Base-by-base conservation (phyloP, 1,140 invertebrate species). In the Brachionus plicatilis region DNA sequence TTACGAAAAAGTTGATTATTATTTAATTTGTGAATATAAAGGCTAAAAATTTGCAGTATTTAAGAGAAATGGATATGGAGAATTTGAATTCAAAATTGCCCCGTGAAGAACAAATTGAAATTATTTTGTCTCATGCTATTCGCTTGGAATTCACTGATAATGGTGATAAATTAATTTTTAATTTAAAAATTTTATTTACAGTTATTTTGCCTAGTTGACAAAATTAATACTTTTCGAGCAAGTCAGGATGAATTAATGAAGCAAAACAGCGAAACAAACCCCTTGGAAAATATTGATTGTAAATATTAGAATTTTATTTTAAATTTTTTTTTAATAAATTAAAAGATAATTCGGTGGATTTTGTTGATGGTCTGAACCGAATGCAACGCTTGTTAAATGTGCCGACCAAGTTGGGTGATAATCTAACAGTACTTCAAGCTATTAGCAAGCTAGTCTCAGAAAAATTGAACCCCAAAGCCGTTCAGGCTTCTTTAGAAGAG, bases 231-330 rank as follows among this genome's bases (percentile, higher is more conserved):
- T 91, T 93, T 47, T 92, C 92, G 86, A 90, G 92, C 27, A 91
- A 92, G 92, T 83, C 85, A 89, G 5, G 76, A 89, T 88, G 29
- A 89, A 92, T 65, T 91, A 41, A 33, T 60, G 53, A 53, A 91
- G 85, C 88, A 91, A 88, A 90, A 90, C 60, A 89, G 90, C 86
- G 90, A 89, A 11, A 93, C 93, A 9, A 96, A 96, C 91, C 94
- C 94, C 65, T 88, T 96, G 50, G 94, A 95, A 88, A 93, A 93
- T 88, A 90, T 96, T 65, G 92, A 96, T 88, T 95, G 94, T 95
- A 92, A 93, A 93, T 93, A 88, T 88, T 68, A 24, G 8, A 37
- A 24, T 68, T 14, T 6, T 14, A 41, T 14, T 14, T 68, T 4
- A 68, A 68, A 1, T 65, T n/a, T 14, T 68, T 17, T 41, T 41